Conservation (phyloP, 2,888 invertebrate species). For the Apomyelois bistriatella region DNA sequence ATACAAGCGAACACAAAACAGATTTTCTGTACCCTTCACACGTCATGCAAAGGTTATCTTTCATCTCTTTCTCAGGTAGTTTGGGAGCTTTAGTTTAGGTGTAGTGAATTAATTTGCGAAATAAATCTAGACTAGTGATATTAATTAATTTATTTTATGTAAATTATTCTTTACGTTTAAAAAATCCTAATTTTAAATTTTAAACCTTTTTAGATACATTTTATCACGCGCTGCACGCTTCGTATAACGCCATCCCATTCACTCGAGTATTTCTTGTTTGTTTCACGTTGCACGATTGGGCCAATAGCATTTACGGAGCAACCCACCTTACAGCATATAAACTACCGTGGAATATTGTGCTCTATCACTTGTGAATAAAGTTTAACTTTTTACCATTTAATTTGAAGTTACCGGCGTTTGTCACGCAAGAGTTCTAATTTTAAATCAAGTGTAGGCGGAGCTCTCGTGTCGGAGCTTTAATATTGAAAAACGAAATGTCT, state of each 20-base stretch:
- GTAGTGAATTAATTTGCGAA: constrained; percentile 23
- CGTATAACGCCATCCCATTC: constrained; percentile 61
- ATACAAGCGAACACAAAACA: constrained; percentile 41
- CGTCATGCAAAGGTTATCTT: constrained; percentile 33
- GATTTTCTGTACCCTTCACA: constrained; percentile 50
- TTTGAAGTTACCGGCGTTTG: constrained; percentile 76
- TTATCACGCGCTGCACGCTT: constrained; percentile 26
- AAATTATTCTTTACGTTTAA: background rate
- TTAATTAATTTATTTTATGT: constrained; percentile 10
- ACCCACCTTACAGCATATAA: constrained; percentile 75
- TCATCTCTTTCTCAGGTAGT: constrained; percentile 45
- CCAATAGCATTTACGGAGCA: constrained; percentile 77
- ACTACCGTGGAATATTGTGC: constrained; percentile 71
- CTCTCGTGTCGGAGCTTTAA: constrained; percentile 70
- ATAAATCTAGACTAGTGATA: background rate
- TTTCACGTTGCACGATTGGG: constrained; percentile 73
- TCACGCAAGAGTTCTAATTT: constrained; percentile 80
- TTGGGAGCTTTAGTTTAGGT: constrained; percentile 35
- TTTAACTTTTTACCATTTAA: constrained; percentile 76
- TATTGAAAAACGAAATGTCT: constrained; percentile 78
- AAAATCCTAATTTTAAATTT: constrained; percentile 15
- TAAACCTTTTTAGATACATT: constrained; percentile 1
- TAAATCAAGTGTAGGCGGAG: constrained; percentile 80
- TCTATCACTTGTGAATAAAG: constrained; percentile 72
- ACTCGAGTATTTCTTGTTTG: constrained; percentile 72